Conservation (phyloP, 1,140 invertebrate genomes). For the Meloidogyne hapla region DNA sequence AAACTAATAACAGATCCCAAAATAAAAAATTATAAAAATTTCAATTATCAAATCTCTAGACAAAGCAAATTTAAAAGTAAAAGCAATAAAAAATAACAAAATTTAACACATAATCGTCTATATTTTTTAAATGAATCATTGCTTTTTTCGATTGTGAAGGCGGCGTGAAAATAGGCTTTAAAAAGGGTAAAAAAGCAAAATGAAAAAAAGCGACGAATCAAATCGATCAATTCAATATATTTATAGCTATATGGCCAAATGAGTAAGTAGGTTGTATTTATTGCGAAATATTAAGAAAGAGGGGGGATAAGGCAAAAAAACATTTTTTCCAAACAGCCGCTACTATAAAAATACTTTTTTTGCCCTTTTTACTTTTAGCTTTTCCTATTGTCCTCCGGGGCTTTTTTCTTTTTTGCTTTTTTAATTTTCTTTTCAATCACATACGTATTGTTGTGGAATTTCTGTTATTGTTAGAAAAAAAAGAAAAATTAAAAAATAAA, state of each 20-base stretch:
- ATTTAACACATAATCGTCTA: not conserved
- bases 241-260: not conserved
- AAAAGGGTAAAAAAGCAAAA: not conserved
- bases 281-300: not conserved
- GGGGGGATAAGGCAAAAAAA: not conserved
- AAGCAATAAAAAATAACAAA: not conserved
- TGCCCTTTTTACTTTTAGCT: not conserved
- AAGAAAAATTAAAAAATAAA: not conserved
- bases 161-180: slow-evolving; percentile 1
- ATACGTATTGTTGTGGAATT: not conserved
- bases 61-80: too few species aligned
- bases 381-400: not conserved
- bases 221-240: not conserved
- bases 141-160: not conserved
- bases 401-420: not conserved
- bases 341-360: not conserved
- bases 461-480: not conserved
- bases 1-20: too few species aligned
- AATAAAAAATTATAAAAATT: too few species aligned
- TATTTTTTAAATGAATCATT: not conserved
- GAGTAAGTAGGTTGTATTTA: not conserved
- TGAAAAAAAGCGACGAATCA: not conserved
- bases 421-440: not conserved
- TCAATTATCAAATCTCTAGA: too few species aligned
- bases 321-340: not conserved